Percentiles rank a stretch among this genome's conserved stretches.
phyloP scores from a whole-genome alignment of 2,113 vertebrate species.

The Bubo scandiacus region DNA sequence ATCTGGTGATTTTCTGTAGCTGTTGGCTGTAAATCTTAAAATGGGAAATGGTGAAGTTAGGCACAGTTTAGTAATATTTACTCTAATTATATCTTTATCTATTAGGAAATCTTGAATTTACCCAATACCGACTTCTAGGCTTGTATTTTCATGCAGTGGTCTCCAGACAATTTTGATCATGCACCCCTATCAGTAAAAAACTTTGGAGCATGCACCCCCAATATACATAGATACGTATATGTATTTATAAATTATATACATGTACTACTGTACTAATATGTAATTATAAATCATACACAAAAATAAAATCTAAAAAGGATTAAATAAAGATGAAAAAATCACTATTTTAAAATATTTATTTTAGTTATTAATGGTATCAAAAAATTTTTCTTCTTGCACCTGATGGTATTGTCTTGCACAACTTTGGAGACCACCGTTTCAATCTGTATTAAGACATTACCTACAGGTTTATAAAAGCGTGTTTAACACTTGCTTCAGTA shows the following conservation, averaged over 20 bases:
- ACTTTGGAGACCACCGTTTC: background rate
- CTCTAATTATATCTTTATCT: background rate
- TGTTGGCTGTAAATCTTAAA: background rate
- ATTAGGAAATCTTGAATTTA: background rate
- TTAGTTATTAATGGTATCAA: background rate
- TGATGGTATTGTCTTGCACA: background rate
- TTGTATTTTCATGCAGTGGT: background rate
- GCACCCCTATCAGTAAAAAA: background rate
- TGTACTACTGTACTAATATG: background rate
- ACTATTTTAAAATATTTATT: background rate
- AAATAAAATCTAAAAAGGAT: background rate
- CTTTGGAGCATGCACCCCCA: background rate
- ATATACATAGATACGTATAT: background rate
- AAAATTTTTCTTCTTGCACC: background rate
- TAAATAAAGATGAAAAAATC: background rate
- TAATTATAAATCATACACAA: background rate
- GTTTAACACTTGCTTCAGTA: background rate
- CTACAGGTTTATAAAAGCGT: background rate
- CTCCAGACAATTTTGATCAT: background rate
- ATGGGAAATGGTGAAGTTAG: background rate
- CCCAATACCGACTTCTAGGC: fast-evolving
- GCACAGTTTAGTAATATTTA: background rate
- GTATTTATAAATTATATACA: background rate
- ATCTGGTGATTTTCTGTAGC: background rate
- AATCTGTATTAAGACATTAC: background rate